Conservation (phyloP, 2,797 vertebrate species). For the Falco naumanni region DNA sequence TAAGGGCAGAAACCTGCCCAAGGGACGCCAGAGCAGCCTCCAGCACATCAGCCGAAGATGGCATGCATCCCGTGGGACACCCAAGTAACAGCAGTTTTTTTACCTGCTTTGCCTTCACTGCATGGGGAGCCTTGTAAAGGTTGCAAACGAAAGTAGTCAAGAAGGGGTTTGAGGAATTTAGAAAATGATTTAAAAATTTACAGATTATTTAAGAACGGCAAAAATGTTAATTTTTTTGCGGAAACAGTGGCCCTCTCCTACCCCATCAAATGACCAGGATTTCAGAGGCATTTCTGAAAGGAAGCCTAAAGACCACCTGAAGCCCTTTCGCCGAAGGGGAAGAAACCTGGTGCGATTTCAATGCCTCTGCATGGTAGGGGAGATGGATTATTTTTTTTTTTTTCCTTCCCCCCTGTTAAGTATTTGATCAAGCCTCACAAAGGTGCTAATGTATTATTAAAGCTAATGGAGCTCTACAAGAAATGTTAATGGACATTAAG, state of each 20-base stretch:
- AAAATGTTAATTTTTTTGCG: fast-evolving
- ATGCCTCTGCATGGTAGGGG: background rate
- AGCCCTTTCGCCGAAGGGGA: background rate
- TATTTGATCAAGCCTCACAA: constrained; percentile 77
- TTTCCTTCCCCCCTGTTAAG: background rate
- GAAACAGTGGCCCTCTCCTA: fast-evolving
- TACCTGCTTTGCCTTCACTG: fast-evolving
- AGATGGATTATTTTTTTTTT: background rate
- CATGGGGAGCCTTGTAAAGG: background rate
- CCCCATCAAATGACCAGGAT: background rate
- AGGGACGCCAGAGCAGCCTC: fast-evolving
- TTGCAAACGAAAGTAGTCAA: fast-evolving
- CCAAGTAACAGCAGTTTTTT: background rate
- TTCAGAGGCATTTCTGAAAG: background rate
- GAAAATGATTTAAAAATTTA: no score
- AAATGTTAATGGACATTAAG: constrained; percentile 84
- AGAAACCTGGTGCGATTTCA: background rate
- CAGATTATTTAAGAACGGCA: background rate
- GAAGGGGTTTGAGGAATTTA: background rate
- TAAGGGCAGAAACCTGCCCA: background rate
- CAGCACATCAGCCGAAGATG: fast-evolving
- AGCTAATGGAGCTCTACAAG: constrained; percentile 83
- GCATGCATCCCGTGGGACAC: fast-evolving
- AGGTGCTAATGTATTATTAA: constrained; percentile 82
- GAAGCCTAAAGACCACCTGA: background rate